A percentile compares a stretch with the other conserved stretches of the same genome.
phyloP scores from a whole-genome alignment of 2,888 invertebrate species.

The Sepiola atlantica region DNA sequence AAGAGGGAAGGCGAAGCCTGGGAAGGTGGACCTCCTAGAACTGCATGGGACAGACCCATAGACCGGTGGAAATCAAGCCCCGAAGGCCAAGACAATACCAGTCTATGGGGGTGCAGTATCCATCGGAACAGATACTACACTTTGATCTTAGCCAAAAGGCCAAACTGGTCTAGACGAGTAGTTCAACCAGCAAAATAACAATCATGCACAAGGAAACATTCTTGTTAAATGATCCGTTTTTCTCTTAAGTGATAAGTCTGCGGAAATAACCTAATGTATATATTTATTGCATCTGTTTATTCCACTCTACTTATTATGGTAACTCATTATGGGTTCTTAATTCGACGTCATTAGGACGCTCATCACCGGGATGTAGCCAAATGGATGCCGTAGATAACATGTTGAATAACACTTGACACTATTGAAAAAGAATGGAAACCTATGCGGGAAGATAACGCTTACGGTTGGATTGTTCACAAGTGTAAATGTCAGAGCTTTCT shows the following conservation, averaged over 20 bases:
- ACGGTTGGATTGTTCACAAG: neutral
- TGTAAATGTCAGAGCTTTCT: neutral
- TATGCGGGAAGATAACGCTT: neutral
- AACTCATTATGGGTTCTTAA: neutral
- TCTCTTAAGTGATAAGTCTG: neutral
- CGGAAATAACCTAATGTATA: neutral
- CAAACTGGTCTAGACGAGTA: no score
- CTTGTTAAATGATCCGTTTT: no score
- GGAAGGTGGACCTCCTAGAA: no score
- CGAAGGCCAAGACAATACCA: no score
- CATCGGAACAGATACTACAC: no score
- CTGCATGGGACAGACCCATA: no score
- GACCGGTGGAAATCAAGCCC: no score
- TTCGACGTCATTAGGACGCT: neutral
- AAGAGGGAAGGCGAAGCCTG: no score
- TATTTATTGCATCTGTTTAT: neutral
- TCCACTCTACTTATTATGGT: neutral
- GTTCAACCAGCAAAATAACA: no score
- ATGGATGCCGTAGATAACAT: neutral
- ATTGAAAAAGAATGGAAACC: neutral
- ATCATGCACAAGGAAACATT: no score
- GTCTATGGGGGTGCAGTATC: no score
- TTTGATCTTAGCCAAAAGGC: no score
- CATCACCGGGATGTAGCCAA: neutral
- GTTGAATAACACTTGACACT: neutral